These are phyloP conservation scores for Linnaemya tessellans DNA, from an alignment of 2,888 invertebrate species.

Conservation along the genomic window DNA sequence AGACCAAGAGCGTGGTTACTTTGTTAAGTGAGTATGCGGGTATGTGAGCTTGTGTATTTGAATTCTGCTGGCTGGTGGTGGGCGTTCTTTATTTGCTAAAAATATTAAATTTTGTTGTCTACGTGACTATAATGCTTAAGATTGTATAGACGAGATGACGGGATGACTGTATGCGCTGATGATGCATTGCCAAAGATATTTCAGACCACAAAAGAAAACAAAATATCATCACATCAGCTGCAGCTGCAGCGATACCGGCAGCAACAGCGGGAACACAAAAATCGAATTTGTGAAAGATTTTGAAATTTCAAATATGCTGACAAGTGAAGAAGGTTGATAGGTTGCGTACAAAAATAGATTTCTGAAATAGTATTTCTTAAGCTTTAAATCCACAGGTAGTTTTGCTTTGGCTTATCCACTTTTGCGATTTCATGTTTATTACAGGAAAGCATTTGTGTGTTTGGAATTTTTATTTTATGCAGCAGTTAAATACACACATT, in stretches of 20 bases:
- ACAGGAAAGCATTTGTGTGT: constrained; percentile 36
- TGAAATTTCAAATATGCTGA: constrained; percentile 65
- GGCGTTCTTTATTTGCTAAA: constrained; percentile 72
- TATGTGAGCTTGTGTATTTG: constrained; percentile 41
- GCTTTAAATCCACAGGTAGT: not conserved
- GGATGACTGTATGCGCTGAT: constrained; percentile 57
- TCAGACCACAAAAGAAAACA: constrained; percentile 31
- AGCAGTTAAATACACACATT: not conserved
- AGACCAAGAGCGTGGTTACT: constrained; percentile 41
- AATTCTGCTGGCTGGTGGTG: constrained; percentile 64
- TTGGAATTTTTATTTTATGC: constrained; percentile 39
- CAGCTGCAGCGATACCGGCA: constrained; percentile 8
- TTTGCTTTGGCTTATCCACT: not conserved
- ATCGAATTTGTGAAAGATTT: constrained; percentile 58
- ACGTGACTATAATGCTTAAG: constrained; percentile 72
- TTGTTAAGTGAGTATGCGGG: not conserved
- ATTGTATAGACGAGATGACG: constrained; percentile 61
- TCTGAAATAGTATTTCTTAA: constrained; percentile 44
- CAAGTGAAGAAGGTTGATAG: constrained; percentile 65
- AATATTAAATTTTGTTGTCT: constrained; percentile 72
- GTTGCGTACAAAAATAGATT: constrained; percentile 58
- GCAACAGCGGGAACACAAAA: constrained; percentile 42
- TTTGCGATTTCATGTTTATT: constrained; percentile 6
- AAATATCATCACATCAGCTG: constrained; percentile 21
- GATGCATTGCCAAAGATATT: constrained; percentile 67